These are phyloP conservation scores for Erannis defoliaria DNA, from an alignment of 2,888 invertebrate species.

Conservation along the genomic window DNA sequence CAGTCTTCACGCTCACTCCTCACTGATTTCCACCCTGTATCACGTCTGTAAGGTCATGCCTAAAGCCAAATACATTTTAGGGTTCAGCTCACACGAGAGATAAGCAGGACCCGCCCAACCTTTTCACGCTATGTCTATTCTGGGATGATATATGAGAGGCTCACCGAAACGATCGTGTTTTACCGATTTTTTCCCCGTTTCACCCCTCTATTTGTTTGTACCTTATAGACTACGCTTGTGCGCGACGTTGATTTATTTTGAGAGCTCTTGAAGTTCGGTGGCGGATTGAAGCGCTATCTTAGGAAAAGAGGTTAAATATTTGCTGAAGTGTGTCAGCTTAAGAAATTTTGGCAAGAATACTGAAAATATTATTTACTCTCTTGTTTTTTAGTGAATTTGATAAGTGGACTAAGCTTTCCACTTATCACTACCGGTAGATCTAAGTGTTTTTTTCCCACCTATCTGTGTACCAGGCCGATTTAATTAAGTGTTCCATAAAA, in stretches of 20 bases:
- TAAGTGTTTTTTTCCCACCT: no score
- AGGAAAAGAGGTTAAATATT: conserved; percentile 16
- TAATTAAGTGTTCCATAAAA: no score
- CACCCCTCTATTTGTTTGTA: conserved; percentile 28
- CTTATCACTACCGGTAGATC: no score
- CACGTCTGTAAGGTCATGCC: conserved; percentile 30
- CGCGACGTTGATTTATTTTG: conserved; percentile 33
- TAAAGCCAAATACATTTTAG: conserved; percentile 38
- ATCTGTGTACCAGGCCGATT: no score
- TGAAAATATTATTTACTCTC: no score
- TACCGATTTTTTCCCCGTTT: conserved; percentile 24
- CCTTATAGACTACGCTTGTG: conserved; percentile 28
- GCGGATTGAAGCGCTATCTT: conserved; percentile 19
- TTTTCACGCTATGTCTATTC: conserved; percentile 45
- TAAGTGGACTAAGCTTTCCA: no score
- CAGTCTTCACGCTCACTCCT: conserved; percentile 8
- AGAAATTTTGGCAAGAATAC: neutral
- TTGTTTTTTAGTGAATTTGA: neutral
- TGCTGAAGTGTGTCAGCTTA: conserved; percentile 4
- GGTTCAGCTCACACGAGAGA: conserved; percentile 45
- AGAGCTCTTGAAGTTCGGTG: conserved; percentile 17
- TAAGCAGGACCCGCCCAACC: conserved; percentile 40
- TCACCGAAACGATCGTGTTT: conserved; percentile 31
- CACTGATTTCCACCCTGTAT: conserved; percentile 27
- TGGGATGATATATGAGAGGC: conserved; percentile 43